Evolutionary conservation across 2,888 invertebrate genomes (phyloP).

Genomic region (Eupithecia inturbata): DNA sequence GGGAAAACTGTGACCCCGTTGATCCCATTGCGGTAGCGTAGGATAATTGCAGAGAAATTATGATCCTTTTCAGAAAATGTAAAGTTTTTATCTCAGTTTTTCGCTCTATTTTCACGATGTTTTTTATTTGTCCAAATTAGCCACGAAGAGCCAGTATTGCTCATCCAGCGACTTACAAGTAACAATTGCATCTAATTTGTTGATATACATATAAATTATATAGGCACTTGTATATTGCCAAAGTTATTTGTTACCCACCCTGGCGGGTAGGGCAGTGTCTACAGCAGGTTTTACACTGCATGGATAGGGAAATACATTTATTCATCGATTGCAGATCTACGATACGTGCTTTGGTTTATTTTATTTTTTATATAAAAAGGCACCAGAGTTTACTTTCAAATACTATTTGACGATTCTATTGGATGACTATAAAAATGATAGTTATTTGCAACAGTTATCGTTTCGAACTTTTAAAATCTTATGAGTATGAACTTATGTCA

Average conservation of each 20-base stretch:
- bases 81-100: not conserved
- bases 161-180: constrained; percentile 14
- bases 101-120: not conserved
- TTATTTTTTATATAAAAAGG: not conserved
- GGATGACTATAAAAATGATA: too few species aligned
- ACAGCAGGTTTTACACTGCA: constrained; percentile 12
- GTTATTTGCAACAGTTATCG: too few species aligned
- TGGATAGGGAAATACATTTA: not conserved
- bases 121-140: not conserved
- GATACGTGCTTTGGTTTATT: not conserved
- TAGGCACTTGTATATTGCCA: constrained; percentile 46
- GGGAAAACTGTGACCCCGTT: not conserved
- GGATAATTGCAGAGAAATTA: too few species aligned
- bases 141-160: not conserved
- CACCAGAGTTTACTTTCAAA: not conserved
- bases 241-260: constrained; percentile 31
- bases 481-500: too few species aligned
- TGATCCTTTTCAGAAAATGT: not conserved
- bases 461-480: too few species aligned
- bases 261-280: not conserved
- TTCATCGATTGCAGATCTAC: not conserved
- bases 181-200: constrained; percentile 34
- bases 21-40: too few species aligned
- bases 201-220: constrained; percentile 31
- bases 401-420: not conserved